Base-by-base conservation (phyloP, 2,888 invertebrate genomes). In the Caenorhabditis sulstoni region DNA sequence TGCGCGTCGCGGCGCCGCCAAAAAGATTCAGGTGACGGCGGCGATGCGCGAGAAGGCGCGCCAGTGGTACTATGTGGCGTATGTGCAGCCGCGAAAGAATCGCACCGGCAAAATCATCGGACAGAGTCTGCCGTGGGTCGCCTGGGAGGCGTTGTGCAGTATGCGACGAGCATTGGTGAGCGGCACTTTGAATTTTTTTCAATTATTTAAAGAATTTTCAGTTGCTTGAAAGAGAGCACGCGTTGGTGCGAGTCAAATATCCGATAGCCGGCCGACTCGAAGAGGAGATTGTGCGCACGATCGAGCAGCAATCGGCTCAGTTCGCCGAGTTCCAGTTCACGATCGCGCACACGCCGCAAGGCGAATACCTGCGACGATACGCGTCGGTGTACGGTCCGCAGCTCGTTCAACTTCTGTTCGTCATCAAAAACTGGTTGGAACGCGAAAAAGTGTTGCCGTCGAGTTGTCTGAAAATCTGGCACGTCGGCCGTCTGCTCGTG, bases 111-210 rank as follows among this genome's bases (percentile, higher is more conserved):
- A 73, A 50, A 57, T 35, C 20, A 65, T 75, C 39, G 75, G 81
- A 14, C 77, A 70, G 47, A 81, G 81, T 57, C 57, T 83, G 7
- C 81, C 87, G 1, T 87, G 87, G 87, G 76, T 87, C n/a, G 82
- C 81, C 4, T 87, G 87, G 87, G 87, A 87, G 52, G 84, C 81
- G 3, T 45, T 87, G 44, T 82, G 82, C 14, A 79, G 65, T 49
- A 61, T 82, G 58, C 75, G 82, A 52, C 41, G 81, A 29, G 50
- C 45, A 8, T 45, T 70, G 74, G 79, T 82, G 11, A 16, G 64
- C n/a, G n/a, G n/a, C n/a, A n/a, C n/a, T 76, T 20, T 0, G 12
- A 44, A 23, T 22, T 18, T 3, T 45, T 14, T n/a, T n/a, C n/a
- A n/a, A n/a, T n/a, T n/a, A n/a, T n/a, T n/a, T n/a, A n/a, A n/a